Base-by-base conservation (phyloP, 1,140 invertebrate species). In the Cheumatopsyche charites region DNA sequence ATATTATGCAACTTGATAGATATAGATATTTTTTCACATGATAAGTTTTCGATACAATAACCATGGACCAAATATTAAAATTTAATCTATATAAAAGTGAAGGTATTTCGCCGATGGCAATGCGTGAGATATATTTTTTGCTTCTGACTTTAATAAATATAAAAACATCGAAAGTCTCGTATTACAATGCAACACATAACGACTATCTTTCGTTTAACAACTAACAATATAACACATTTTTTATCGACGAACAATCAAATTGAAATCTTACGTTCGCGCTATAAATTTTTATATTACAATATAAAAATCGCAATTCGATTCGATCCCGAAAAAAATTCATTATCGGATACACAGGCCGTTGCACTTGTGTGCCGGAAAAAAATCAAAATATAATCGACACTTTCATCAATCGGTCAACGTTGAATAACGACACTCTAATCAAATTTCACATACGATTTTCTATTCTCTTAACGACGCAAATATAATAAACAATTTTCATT, bases 31-130 rank as follows among this genome's bases (percentile, higher is more conserved):
- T 36, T 36, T 36, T 36, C 29, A 36, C 29, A 4, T 9, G 29
- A 36, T 36, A 9, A 9, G 9, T 36, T 58, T 25, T 25, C 21
- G 55, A 58, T 58, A 58, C 55, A 58, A 58, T 58, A 58, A 23
- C 55, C 55, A 58, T 58, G 55, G 55, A 58, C 55, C 23, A 58
- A 23, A 58, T 58, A 21, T 23, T 58, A 58, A 58, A 58, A 25
- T 58, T 52, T 58, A 58, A 25, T 55, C 9, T 23, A 25, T 11
- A 3, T 58, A 25, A 58, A 58, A 58, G 55, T 58, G 55, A 58
- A 58, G 55, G 55, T 25, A 58, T 12, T 21, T 25, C 21, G 55
- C 55, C 21, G 7, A 2, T 13, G 55, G 55, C 55, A 26, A 58
- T 7, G 23, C 21, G 55, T 58, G 55, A 23, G 55, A 55, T 55